Evolutionary conservation across 30 jellyfish, hydroid and myxozoan species (phyloP).

Genomic region (Turritopsis rubra): DNA sequence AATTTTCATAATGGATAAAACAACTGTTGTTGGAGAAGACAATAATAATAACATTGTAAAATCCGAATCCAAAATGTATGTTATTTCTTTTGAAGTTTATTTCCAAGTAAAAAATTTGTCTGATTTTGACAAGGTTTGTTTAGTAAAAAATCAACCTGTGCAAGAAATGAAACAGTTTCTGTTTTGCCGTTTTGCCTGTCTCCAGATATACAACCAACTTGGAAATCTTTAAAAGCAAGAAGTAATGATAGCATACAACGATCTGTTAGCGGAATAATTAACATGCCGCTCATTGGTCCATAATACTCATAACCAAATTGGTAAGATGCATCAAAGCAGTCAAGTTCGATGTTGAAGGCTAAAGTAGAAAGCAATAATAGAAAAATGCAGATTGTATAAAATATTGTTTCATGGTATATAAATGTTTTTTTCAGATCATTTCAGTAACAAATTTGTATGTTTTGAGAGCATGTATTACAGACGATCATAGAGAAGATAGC

Average conservation of each 20-base stretch:
- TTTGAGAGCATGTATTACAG: too few relatives aligned
- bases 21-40: not conserved
- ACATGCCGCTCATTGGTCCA: not conserved
- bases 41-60: too few relatives aligned
- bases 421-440: not conserved
- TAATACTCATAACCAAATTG: constrained; percentile 2
- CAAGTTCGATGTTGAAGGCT: not conserved
- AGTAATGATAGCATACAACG: not conserved
- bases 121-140: too few relatives aligned
- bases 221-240: not conserved
- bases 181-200: not conserved
- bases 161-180: not conserved
- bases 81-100: too few relatives aligned
- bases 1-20: not conserved
- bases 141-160: not conserved
- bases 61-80: too few relatives aligned
- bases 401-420: not conserved
- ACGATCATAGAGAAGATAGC: too few relatives aligned
- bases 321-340: not conserved
- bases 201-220: constrained; percentile 21
- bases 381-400: too few relatives aligned
- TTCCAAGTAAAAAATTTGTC: too few relatives aligned
- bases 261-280: constrained; percentile 6
- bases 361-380: not conserved
- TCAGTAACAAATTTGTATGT: too few relatives aligned